phyloP scores from a whole-genome alignment of 2,797 vertebrate species.

The Halcyon chelicuti region DNA sequence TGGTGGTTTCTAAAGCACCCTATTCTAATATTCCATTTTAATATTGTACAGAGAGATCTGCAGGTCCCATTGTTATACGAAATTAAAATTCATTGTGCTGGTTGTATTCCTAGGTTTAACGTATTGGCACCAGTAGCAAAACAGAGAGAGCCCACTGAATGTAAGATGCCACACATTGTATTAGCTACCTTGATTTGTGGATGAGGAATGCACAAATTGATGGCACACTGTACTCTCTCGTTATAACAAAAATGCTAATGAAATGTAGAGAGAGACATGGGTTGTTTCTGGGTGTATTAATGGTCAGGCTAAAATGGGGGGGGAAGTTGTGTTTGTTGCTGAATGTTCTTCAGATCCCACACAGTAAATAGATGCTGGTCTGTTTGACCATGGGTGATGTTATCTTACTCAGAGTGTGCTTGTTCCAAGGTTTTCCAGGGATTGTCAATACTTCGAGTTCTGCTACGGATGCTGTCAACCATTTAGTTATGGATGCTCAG shows the following conservation, averaged over 20 bases:
- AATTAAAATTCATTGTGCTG: slow-evolving; percentile 17
- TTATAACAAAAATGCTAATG: neutral
- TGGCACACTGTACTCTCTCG: neutral
- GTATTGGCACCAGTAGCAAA: neutral
- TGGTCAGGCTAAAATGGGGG: neutral
- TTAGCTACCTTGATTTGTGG: neutral
- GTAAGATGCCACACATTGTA: rapidly evolving
- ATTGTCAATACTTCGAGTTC: neutral
- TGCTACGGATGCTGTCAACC: neutral
- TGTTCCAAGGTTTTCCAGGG: neutral
- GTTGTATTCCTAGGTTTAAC: neutral
- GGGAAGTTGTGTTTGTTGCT: neutral
- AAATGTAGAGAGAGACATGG: neutral
- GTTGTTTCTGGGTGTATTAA: neutral
- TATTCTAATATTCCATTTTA: neutral
- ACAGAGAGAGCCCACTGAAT: neutral
- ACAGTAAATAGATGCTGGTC: neutral
- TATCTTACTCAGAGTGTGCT: neutral
- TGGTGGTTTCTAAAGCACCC: neutral
- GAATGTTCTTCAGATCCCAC: neutral
- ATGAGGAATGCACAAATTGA: neutral
- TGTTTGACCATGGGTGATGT: neutral
- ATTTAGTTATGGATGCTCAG: neutral
- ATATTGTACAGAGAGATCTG: neutral
- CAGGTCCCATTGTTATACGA: neutral